Evolutionary conservation across 2,113 vertebrate species (phyloP), one percentile per base, ranked within the genome.

Genomic region (Mohoua ochrocephala): DNA sequence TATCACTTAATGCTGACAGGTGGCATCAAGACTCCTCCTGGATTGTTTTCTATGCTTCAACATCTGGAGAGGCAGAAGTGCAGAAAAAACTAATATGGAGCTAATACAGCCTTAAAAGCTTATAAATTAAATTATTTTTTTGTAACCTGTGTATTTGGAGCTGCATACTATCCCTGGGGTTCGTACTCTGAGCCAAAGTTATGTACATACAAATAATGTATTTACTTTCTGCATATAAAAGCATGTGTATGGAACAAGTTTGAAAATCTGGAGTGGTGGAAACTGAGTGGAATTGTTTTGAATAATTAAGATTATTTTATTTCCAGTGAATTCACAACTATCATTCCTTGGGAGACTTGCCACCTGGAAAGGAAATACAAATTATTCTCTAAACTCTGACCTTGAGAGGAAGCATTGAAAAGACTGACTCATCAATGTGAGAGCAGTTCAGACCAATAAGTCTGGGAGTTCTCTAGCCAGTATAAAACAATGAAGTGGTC

Each of bases 301-400:
- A 91, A 91, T 91, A 91, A 89, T 68, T 92, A 44, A 67, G 15
- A 89, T 53, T 52, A 71, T 78, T 92, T 92, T 83, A 89, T 70
- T 94, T 96, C 19, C 44, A 75, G 24, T 31, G n/a, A 93, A 71
- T 75, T 73, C 35, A 73, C n/a, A 69, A 30, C 44, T 75, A 18
- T 47, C 11, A 47, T 54, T 93, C 37, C 23, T 52, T 89, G 44
- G 30, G 42, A 84, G 23, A 75, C 9, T 39, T 92, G 35, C 33
- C n/a, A 87, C 24, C 14, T 31, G 86, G 60, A 87, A 87, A 84
- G 9, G 21, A 83, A 76, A 52, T 63, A 52, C 1, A 5, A 94
- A 90, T 83, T 50, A 26, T 30, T 82, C 15, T 78, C 57, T 60
- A 64, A 92, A 64, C 37, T 69, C n/a, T 11, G 45, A 1, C 65